Evolutionary conservation across 2,113 vertebrate genomes (phyloP).

Genomic region (Melospiza georgiana): DNA sequence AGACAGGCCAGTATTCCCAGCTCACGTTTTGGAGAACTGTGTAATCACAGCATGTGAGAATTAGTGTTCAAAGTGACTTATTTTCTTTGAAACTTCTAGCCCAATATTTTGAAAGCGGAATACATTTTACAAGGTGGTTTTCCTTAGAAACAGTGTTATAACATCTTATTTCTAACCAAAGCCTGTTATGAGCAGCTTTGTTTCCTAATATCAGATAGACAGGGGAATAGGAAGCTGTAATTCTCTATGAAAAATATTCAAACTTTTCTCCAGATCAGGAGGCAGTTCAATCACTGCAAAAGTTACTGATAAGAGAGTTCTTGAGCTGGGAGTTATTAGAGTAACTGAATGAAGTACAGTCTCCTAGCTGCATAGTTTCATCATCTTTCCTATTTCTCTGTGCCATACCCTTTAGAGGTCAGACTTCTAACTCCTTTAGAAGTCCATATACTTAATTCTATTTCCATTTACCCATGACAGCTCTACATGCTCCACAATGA

Average conservation of each 20-base stretch:
- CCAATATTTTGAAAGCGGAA: neutral
- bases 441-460: neutral
- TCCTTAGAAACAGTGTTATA: neutral
- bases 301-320: neutral
- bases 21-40: neutral
- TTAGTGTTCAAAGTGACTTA: neutral
- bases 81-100: neutral
- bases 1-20: neutral
- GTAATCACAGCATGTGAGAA: neutral
- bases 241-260: neutral
- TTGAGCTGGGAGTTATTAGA: neutral
- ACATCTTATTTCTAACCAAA: neutral
- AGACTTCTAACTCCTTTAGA: neutral
- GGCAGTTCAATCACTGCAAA: neutral
- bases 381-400: neutral
- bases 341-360: neutral
- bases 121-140: neutral
- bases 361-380: neutral
- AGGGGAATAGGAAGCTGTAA: neutral
- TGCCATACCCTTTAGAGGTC: neutral
- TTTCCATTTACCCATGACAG: neutral
- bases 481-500: neutral
- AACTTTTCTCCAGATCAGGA: neutral
- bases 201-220: neutral
- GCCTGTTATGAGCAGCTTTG: neutral